phyloP scores from a whole-genome alignment of 2,113 vertebrate species.

The Isurus oxyrinchus region DNA sequence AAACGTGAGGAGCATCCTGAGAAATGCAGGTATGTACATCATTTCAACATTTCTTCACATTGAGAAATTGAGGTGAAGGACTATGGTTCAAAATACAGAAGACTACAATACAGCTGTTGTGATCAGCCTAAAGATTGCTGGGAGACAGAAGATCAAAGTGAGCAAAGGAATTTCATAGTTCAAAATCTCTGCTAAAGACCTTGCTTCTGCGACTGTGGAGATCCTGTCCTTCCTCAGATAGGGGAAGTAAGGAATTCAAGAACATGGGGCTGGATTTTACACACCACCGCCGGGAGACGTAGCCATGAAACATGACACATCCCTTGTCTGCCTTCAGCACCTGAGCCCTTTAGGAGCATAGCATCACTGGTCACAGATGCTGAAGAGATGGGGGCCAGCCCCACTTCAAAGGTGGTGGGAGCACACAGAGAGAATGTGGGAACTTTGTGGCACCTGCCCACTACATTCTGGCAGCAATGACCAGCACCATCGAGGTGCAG shows the following conservation, averaged over 20 bases:
- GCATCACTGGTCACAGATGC: too few species aligned
- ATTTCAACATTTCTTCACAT: not conserved
- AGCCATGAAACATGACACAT: too few species aligned
- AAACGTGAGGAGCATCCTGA: constrained; percentile 94
- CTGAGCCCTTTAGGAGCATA: too few species aligned
- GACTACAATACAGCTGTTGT: too few species aligned
- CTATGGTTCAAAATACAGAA: not conserved
- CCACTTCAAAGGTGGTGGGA: too few species aligned
- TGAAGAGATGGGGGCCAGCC: too few species aligned
- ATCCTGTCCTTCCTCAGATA: not conserved
- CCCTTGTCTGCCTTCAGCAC: too few species aligned
- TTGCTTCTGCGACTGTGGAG: not conserved
- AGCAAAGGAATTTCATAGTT: not conserved
- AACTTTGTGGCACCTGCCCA: too few species aligned
- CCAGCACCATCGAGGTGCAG: too few species aligned
- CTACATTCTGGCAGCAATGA: too few species aligned
- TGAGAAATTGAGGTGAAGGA: not conserved
- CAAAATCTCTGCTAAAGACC: not conserved
- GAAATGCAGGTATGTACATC: constrained; percentile 78
- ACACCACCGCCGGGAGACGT: too few species aligned
- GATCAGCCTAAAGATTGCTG: not conserved
- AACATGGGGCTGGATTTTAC: not conserved
- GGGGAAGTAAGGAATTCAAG: not conserved
- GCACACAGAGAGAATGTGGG: too few species aligned
- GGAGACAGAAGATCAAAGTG: not conserved